Evolutionary conservation across 2,888 invertebrate genomes (phyloP).

Genomic region (Phaonia tiefii): DNA sequence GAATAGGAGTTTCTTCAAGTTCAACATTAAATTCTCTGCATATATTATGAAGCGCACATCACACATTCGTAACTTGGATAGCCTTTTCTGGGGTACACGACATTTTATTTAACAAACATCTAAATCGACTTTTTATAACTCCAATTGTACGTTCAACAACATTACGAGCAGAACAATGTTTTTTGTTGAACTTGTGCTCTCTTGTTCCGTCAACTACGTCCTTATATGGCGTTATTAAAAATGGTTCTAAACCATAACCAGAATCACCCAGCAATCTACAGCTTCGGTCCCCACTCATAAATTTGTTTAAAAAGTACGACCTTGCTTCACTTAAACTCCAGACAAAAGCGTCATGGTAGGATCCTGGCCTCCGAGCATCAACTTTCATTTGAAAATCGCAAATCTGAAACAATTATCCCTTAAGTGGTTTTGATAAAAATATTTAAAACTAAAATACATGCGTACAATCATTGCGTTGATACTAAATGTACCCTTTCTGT

Average conservation of each 20-base stretch:
- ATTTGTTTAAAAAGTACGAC: too few species aligned
- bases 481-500: too few species aligned
- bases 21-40: conserved; percentile 10
- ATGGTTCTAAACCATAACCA: too few species aligned
- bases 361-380: conserved; percentile 30
- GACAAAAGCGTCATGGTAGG: conserved; percentile 44
- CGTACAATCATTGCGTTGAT: not conserved
- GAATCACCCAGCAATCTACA: too few species aligned
- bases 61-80: not conserved
- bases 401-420: too few species aligned
- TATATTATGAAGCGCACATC: conserved; percentile 7
- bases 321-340: conserved; percentile 31
- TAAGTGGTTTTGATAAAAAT: not conserved
- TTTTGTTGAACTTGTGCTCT: too few species aligned
- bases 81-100: not conserved
- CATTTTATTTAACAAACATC: too few species aligned
- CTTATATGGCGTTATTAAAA: too few species aligned
- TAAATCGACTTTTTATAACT: too few species aligned
- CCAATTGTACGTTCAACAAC: too few species aligned
- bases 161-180: too few species aligned
- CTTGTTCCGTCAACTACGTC: not conserved
- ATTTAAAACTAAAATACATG: not conserved
- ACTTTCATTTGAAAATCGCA: conserved; percentile 45
- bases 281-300: too few species aligned
- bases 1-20: not conserved